phyloP scores from a whole-genome alignment of 2,113 vertebrate species.

The Lota lota region DNA sequence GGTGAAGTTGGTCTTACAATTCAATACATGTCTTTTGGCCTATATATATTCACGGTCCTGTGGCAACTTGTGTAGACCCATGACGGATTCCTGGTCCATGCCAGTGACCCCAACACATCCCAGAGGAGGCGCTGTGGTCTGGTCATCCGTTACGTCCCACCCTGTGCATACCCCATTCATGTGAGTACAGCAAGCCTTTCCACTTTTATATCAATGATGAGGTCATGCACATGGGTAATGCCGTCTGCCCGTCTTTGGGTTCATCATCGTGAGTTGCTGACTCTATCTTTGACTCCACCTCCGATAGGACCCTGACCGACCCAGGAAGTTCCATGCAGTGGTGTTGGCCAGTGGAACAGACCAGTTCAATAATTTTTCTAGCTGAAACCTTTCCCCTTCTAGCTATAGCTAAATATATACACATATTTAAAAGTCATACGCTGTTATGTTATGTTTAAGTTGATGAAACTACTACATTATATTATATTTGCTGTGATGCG shows the following conservation, averaged over 20 bases:
- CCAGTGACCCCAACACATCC: slow-evolving; percentile 76
- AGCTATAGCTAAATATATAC: too few species aligned
- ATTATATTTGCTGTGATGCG: too few species aligned
- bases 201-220: too few species aligned
- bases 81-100: slow-evolving; percentile 77
- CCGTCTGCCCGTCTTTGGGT: too few species aligned
- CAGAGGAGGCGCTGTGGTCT: slow-evolving; percentile 75
- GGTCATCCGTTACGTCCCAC: slow-evolving; percentile 77
- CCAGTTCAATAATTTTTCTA: slow-evolving; percentile 68
- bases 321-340: slow-evolving; percentile 66
- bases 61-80: slow-evolving; percentile 63
- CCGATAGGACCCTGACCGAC: slow-evolving; percentile 68
- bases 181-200: too few species aligned
- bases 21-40: too few species aligned
- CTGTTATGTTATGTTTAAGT: too few species aligned
- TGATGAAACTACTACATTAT: too few species aligned
- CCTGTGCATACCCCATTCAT: slow-evolving; percentile 62
- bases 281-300: slow-evolving; percentile 6
- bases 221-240: too few species aligned
- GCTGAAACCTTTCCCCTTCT: background rate
- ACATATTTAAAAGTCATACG: too few species aligned
- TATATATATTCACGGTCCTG: background rate
- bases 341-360: slow-evolving; percentile 66
- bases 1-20: too few species aligned
- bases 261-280: too few species aligned